These are phyloP conservation scores for Charaxes varanes DNA, from an alignment of 1,140 invertebrate species.

Conservation along the genomic window DNA sequence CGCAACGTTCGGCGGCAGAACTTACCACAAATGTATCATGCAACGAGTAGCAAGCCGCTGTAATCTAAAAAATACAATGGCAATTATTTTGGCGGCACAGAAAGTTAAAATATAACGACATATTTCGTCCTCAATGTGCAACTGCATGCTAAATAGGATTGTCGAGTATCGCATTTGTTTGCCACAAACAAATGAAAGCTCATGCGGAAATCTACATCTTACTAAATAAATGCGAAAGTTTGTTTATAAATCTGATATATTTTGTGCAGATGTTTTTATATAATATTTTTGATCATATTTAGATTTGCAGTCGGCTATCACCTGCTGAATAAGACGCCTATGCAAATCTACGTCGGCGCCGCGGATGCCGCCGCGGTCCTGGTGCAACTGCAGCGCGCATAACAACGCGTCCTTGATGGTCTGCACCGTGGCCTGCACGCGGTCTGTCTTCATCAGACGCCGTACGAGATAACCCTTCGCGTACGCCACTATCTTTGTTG, in stretches of 20 bases:
- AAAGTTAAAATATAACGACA: no score
- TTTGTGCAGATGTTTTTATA: background rate
- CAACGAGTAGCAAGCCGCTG: constrained; percentile 77
- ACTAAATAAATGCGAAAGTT: no score
- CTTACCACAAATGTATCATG: constrained; percentile 77
- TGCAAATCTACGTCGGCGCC: constrained; percentile 79
- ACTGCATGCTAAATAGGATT: no score
- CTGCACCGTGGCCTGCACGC: constrained; percentile 85
- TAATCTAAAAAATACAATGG: constrained; percentile 64
- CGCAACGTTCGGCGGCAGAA: constrained; percentile 74
- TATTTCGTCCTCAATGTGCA: no score
- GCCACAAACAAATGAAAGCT: no score
- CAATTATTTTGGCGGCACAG: no score
- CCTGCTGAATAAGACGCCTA: constrained; percentile 78
- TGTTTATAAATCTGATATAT: no score
- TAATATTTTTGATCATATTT: background rate
- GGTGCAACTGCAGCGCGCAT: constrained; percentile 83
- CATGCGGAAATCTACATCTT: no score
- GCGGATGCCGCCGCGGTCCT: constrained; percentile 76
- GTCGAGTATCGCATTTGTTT: no score
- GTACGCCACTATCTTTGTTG: constrained; percentile 81
- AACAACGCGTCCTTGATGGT: constrained; percentile 86
- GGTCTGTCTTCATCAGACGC: constrained; percentile 85
- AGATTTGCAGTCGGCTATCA: constrained; percentile 24
- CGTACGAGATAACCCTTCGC: constrained; percentile 87